Base-by-base conservation (phyloP, 1,140 invertebrate genomes). In the Melitaea cinxia region DNA sequence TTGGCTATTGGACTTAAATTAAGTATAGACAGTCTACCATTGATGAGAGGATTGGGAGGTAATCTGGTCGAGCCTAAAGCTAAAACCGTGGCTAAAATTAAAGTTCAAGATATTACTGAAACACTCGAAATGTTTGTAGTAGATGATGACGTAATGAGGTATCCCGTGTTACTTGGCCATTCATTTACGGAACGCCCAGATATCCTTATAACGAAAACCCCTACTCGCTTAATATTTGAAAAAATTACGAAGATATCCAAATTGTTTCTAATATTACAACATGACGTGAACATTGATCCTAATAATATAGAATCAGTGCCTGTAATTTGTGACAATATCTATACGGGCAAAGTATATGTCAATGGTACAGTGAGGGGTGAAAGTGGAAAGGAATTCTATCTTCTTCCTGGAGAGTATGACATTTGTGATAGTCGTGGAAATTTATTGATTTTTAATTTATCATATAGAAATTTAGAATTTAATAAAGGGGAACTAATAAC, bases 131-230 rank as follows among this genome's bases (percentile, higher is more conserved):
- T 39, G n/a, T 58, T 52, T 35, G 28, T 58, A 17, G 47, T 65
- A 9, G 45, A 52, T 2, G 47, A 65, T 33, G n/a, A 57, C 12
- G 26, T 65, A 4, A 52, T 65, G 5, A 57, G 53, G 10, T 57
- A 42, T 28, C 33, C 33, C 14, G 30, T 63, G 1, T 39, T 68
- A 21, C 14, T 68, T 28, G 59, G 66, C 4, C 66, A 68, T 54
- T 45, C 45, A 4, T 68, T 68, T 33, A 63, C 60, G 3, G 66
- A 68, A 47, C 23, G 55, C 23, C 60, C 66, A 1, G 23, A 24
- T 19, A 37, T 37, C 15, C 14, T 14, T 14, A 14, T 37, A 4
- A 37, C 35, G 15, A 37, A 37, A 15, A 37, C 35, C 15, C 35
- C 35, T 2, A 37, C n/a, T 14, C 14, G 35, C 5, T 37, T 37